Percentiles rank a stretch among this genome's conserved stretches.
Conservation (phyloP, 2,113 vertebrate species). For the Acrocephalus kingi region DNA sequence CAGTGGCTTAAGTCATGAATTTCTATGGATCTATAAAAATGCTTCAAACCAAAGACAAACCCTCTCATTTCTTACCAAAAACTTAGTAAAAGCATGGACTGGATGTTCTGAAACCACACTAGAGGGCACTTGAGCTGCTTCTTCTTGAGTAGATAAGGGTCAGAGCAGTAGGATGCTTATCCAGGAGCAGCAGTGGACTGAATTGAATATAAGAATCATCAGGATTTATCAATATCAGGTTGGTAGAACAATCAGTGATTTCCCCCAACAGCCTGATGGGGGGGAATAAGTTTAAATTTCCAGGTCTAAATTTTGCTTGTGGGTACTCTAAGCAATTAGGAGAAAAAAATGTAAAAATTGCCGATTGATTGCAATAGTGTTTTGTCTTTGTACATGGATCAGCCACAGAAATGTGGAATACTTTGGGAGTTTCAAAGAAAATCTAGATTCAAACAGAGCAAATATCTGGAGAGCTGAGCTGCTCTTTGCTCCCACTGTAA, state of each 20-base stretch:
- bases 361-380: background rate
- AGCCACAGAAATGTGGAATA: background rate
- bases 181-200: background rate
- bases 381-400: background rate
- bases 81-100: background rate
- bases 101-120: constrained; percentile 29
- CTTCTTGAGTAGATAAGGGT: background rate
- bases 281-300: background rate
- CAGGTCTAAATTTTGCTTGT: background rate
- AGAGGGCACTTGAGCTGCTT: constrained; percentile 66
- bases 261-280: background rate
- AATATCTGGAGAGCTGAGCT: background rate
- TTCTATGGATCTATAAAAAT: background rate
- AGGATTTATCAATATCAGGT: background rate
- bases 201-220: background rate
- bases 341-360: background rate
- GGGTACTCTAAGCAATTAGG: background rate
- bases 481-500: background rate
- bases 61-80: background rate
- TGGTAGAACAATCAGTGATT: background rate
- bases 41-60: background rate
- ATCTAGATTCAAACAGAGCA: background rate
- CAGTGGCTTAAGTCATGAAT: background rate
- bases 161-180: background rate
- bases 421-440: background rate